phyloP scores from a whole-genome alignment of 2,797 vertebrate genomes.

The Epinephelus malabaricus region DNA sequence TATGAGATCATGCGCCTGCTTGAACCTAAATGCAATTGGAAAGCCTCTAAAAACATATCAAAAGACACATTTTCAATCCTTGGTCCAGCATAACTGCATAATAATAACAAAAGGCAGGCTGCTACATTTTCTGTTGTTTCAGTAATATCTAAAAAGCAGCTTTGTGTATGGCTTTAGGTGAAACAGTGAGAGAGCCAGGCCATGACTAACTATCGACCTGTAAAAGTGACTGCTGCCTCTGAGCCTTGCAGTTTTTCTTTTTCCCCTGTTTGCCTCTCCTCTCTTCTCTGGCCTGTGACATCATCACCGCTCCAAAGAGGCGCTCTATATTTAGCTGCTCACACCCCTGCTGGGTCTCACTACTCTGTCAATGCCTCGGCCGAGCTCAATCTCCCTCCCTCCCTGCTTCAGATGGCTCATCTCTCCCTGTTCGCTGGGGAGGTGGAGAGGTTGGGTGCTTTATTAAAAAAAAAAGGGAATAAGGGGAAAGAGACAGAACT shows the following conservation, averaged over 20 bases:
- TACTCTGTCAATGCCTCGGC: slow-evolving; percentile 82
- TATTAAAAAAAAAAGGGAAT: slow-evolving; percentile 27
- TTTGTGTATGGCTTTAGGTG: slow-evolving; percentile 22
- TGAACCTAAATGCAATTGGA: not conserved
- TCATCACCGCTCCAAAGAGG: slow-evolving; percentile 85
- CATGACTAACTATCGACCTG: slow-evolving; percentile 41
- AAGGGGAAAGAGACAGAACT: slow-evolving; percentile 33
- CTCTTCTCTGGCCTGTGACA: slow-evolving; percentile 80
- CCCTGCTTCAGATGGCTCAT: slow-evolving; percentile 70
- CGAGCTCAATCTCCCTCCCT: slow-evolving; percentile 64
- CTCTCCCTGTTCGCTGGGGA: slow-evolving; percentile 49
- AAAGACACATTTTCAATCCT: slow-evolving; percentile 11
- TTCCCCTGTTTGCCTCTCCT: slow-evolving; percentile 60
- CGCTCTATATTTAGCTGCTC: slow-evolving; percentile 87
- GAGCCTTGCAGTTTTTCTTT: slow-evolving; percentile 57
- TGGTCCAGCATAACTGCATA: not conserved
- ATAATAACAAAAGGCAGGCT: not conserved
- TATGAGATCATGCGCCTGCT: not conserved
- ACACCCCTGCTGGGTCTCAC: slow-evolving; percentile 81
- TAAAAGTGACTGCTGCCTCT: slow-evolving; percentile 49
- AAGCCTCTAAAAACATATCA: slow-evolving; percentile 14
- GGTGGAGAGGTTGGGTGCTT: slow-evolving; percentile 40
- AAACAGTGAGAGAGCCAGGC: slow-evolving; percentile 19
- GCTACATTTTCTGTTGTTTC: not conserved
- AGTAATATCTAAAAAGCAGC: slow-evolving; percentile 15